Base-by-base conservation (phyloP, 2,888 invertebrate genomes). In the Dicyrtomina minuta region DNA sequence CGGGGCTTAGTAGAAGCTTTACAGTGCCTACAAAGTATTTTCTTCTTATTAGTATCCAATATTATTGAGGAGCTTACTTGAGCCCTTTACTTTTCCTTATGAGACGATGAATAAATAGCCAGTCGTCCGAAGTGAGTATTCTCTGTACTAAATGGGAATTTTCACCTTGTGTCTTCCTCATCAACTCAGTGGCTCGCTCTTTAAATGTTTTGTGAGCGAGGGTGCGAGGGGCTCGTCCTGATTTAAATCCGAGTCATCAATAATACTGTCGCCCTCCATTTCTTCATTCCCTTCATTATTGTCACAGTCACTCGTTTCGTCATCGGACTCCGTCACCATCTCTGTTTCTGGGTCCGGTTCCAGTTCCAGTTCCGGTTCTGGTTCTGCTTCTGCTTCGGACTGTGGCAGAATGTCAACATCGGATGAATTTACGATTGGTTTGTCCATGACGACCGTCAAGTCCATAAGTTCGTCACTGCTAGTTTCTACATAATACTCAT, bases 71-170 rank as follows among this genome's bases (percentile, higher is more conserved):
- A 49, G 56, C 68, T 66, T 59, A 72, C 72, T 72, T 72, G 27
- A 72, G 69, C 3, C 72, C 72, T 66, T 72, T 72, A 39, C 72
- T 72, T 24, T 72, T 72, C 12, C 72, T 27, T 20, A 72, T 72
- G 17, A 72, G 62, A 1, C 72, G 68, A 51, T 72, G 72, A 56
- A 72, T 72, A 15, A 61, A 65, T 12, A 72, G 66, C 72, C 72
- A 72, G 33, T 72, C 72, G 5, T 68, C 68, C 13, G 69, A 51
- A n/a, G 44, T 69, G 24, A 72, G 60, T 33, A 60, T 68, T 22
- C 72, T 43, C 43, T 53, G 60, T 0, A 72, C 72, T 39, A 69
- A 62, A 66, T 72, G 68, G 2, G 68, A 68, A 46, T 69, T 56
- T 56, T 68, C 68, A 13, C 70, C 72, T 62, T 67, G 66, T 10